Evolutionary conservation across 2,888 invertebrate species (phyloP), one percentile per base, ranked within the genome.

Genomic region (Aphidoletes aphidimyza): DNA sequence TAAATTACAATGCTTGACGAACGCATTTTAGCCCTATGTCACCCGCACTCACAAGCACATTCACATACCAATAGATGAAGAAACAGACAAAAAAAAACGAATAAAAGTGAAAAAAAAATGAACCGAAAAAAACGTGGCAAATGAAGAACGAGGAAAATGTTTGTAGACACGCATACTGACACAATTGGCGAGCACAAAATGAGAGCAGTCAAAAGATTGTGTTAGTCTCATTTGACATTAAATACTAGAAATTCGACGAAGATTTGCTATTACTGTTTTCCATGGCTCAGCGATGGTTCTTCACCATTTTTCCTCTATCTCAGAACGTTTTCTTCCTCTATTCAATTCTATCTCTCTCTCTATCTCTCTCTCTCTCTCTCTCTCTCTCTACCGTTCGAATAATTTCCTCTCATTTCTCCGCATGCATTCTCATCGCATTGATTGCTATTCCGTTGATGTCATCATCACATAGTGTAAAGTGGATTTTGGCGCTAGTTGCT

Each of bases 131-230:
- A 22, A 54, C 69, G 34, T 14, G 42, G 42, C 42, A 42, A 42
- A 42, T 69, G 30, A 69, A 69, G 22, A 69, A 69, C 14, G 69
- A 69, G 69, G 69, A 30, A 69, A 69, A 69, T 69, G 34, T 69
- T n/a, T n/a, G 54, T n/a, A n/a, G 54, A 30, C 19, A 69, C 69
- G 30, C 69, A 69, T 14, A 69, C 26, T 14, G 14, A 42, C 42
- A 42, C 8, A 42, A 42, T 42, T 42, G 54, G 22, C 26, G 54
- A 54, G 69, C 14, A 30, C n/a, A 14, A 30, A 30, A 69, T 3
- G 34, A 69, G 42, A 30, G n/a, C 30, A 30, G 14, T 30, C 69
- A 30, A 22, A 47, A 34, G 1, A 69, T 69, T 26, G 26, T 69
- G 26, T 30, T 22, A 54, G 69, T 42, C 42, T 42, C 42, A 42